phyloP scores from a whole-genome alignment of 2,888 invertebrate genomes.

The Gymnocheta viridis region DNA sequence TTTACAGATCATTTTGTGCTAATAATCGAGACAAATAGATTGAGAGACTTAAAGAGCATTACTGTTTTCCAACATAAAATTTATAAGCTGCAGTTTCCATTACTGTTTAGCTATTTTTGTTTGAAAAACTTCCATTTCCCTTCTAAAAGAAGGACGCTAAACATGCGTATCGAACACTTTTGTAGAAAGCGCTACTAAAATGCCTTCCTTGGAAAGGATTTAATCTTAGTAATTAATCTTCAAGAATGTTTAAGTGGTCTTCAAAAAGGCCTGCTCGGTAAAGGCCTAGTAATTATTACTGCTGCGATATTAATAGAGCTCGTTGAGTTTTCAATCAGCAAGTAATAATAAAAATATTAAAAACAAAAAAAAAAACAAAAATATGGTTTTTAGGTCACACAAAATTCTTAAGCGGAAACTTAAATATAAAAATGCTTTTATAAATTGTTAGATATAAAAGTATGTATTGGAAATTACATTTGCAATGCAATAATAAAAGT shows the following conservation, averaged over 20 bases:
- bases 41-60: too few species aligned
- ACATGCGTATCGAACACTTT: too few species aligned
- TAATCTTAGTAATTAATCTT: too few species aligned
- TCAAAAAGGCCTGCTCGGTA: background rate
- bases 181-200: too few species aligned
- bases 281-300: background rate
- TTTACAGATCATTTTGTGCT: too few species aligned
- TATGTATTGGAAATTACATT: background rate
- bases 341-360: slow-evolving; percentile 4
- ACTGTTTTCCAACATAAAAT: too few species aligned
- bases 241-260: background rate
- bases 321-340: slow-evolving; percentile 19
- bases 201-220: too few species aligned
- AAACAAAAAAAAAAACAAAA: background rate
- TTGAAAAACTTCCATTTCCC: too few species aligned
- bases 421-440: background rate
- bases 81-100: too few species aligned
- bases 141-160: too few species aligned
- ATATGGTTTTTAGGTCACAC: slow-evolving; percentile 37
- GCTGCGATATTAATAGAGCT: background rate
- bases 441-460: background rate
- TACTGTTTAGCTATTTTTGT: too few species aligned
- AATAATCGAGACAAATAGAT: too few species aligned
- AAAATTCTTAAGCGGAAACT: slow-evolving; percentile 33
- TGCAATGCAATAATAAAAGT: background rate